A percentile compares a stretch with the other conserved stretches of the same genome.
phyloP scores from a whole-genome alignment of 64 coral and sea anemone genomes.

The Astreopora myriophthalma region DNA sequence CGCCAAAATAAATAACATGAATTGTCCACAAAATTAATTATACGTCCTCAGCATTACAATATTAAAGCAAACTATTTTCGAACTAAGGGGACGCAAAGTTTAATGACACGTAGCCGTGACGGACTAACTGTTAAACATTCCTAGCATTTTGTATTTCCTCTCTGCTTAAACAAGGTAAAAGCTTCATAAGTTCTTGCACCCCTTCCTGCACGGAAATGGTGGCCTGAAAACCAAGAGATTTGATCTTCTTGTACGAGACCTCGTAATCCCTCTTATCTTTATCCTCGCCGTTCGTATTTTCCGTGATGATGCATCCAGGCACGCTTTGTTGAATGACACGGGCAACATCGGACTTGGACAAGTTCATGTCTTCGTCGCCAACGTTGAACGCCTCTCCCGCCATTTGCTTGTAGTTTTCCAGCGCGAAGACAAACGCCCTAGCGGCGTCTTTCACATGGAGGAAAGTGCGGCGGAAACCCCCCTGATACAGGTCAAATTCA shows the following conservation, averaged over 20 bases:
- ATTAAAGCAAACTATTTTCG: too few species aligned
- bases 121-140: constrained; percentile 64
- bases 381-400: constrained; percentile 88
- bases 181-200: constrained; percentile 82
- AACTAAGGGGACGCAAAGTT: too few species aligned
- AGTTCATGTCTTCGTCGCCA: constrained; percentile 96
- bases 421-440: constrained; percentile 84
- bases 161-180: constrained; percentile 80
- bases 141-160: constrained; percentile 88
- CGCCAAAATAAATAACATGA: too few species aligned
- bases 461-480: constrained; percentile 89
- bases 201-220: constrained; percentile 81
- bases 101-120: too few species aligned
- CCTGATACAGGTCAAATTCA: constrained; percentile 96
- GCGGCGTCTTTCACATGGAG: constrained; percentile 98
- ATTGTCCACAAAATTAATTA: too few species aligned
- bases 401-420: constrained; percentile 85
- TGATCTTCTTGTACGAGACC: constrained; percentile 90
- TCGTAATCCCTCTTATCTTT: constrained; percentile 98
- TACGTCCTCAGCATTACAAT: too few species aligned
- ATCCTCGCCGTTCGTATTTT: constrained; percentile 77
- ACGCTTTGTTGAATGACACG: constrained; percentile 74
- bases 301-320: constrained; percentile 81
- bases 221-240: constrained; percentile 77
- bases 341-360: constrained; percentile 92